phyloP scores from a whole-genome alignment of 2,888 invertebrate genomes.

The Scaptomyza tumidula region DNA sequence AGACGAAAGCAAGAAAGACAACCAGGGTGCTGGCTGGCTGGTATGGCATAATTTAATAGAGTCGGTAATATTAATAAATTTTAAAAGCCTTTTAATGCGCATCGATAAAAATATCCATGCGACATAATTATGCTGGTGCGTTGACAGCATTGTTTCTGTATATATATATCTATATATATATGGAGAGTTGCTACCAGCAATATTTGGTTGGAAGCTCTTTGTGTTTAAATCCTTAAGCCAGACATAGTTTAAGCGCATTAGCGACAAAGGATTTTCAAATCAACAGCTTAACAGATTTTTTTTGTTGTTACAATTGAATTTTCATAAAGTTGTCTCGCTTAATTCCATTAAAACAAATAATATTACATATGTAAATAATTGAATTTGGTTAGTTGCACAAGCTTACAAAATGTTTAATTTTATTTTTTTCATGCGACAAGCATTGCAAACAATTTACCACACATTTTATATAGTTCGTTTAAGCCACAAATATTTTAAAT shows the following conservation, averaged over 20 bases:
- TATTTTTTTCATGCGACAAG: background rate
- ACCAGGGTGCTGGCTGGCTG: slow-evolving; percentile 35
- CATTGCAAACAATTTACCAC: slow-evolving; percentile 20
- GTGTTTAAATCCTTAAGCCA: slow-evolving; percentile 5
- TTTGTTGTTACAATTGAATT: background rate
- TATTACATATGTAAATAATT: background rate
- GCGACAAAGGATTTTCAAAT: background rate
- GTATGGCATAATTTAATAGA: slow-evolving; percentile 78
- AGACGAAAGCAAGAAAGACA: slow-evolving; percentile 24
- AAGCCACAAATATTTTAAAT: slow-evolving; percentile 41
- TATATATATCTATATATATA: background rate
- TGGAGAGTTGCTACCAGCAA: slow-evolving; percentile 9
- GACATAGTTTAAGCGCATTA: slow-evolving; percentile 1
- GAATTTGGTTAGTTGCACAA: background rate
- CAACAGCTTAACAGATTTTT: background rate
- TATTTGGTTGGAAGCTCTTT: background rate
- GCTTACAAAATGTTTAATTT: background rate
- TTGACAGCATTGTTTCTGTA: slow-evolving; percentile 47
- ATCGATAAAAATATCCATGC: slow-evolving; percentile 71
- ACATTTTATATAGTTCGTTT: slow-evolving; percentile 17
- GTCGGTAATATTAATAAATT: slow-evolving; percentile 80
- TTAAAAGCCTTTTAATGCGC: slow-evolving; percentile 80
- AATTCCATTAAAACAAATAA: background rate
- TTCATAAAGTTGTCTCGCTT: background rate
- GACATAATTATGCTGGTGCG: slow-evolving; percentile 67